Conservation (phyloP, 92 coral and sea anemone genomes). For the Paramuricea clavata region DNA sequence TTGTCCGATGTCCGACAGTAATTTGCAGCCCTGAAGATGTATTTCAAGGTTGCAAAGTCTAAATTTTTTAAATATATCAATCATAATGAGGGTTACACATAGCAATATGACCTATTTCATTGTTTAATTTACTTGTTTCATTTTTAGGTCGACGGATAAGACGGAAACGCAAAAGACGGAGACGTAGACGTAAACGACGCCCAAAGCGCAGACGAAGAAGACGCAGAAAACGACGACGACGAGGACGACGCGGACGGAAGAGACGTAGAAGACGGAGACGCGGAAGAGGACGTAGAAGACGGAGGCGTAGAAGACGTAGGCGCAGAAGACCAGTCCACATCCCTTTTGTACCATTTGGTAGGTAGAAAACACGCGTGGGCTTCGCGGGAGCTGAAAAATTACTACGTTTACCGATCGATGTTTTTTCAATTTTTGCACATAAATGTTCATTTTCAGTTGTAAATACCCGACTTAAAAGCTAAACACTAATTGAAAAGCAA, state of each 20-base stretch:
- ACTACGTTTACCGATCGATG: too few species aligned
- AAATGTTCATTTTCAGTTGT: too few species aligned
- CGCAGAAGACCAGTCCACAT: constrained; percentile 4
- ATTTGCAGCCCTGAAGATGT: too few species aligned
- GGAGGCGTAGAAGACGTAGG: constrained; percentile 1
- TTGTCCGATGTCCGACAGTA: too few species aligned
- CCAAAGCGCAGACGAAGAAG: neutral
- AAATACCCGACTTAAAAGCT: too few species aligned
- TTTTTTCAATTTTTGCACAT: too few species aligned
- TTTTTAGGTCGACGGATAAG: neutral
- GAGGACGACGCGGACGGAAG: neutral
- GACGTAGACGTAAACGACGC: neutral
- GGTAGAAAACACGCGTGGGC: neutral
- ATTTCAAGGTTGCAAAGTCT: too few species aligned
- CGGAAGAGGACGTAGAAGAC: constrained; percentile 2
- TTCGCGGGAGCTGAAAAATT: too few species aligned
- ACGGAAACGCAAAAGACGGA: constrained; percentile 3
- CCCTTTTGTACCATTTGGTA: neutral
- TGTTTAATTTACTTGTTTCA: neutral
- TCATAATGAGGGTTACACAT: too few species aligned
- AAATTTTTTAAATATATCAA: too few species aligned
- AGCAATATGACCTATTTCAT: neutral
- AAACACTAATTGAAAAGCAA: too few species aligned
- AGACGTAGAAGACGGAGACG: neutral
- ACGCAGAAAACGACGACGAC: neutral